phyloP scores from a whole-genome alignment of 2,797 vertebrate genomes.

The Cryptoprocta ferox region DNA sequence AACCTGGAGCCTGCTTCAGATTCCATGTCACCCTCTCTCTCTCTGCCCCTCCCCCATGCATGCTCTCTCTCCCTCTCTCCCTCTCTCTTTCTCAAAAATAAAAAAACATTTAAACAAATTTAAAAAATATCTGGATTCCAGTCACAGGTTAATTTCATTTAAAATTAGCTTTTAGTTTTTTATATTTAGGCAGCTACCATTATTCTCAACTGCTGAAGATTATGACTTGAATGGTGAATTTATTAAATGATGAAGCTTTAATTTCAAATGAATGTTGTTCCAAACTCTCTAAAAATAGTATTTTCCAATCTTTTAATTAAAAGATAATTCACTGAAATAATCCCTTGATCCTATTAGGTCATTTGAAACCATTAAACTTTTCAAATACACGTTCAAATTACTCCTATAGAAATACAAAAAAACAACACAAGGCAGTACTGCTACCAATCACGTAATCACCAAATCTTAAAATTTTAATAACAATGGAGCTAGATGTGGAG shows the following conservation, averaged over 20 bases:
- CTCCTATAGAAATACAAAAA: slow-evolving; percentile 16
- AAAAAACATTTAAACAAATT: too few relatives aligned
- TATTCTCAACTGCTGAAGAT: slow-evolving; percentile 29
- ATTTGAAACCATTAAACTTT: slow-evolving; percentile 47
- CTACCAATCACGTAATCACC: neutral
- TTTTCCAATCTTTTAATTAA: slow-evolving; percentile 47
- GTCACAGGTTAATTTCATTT: slow-evolving; percentile 43
- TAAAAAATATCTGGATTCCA: neutral
- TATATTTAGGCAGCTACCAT: slow-evolving; percentile 38
- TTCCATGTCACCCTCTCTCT: too few relatives aligned
- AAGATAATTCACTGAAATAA: slow-evolving; percentile 48
- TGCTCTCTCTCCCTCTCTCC: too few relatives aligned
- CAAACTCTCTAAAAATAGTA: slow-evolving; percentile 51
- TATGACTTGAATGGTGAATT: slow-evolving; percentile 42
- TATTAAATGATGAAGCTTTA: slow-evolving; percentile 51
- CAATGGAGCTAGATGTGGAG: neutral
- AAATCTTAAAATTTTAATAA: slow-evolving; percentile 42
- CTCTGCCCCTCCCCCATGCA: too few relatives aligned
- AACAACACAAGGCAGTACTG: neutral
- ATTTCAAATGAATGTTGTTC: slow-evolving; percentile 33
- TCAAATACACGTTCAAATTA: slow-evolving; percentile 22
- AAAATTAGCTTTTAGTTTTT: slow-evolving; percentile 49
- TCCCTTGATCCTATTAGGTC: slow-evolving; percentile 28
- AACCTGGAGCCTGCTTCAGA: too few relatives aligned
- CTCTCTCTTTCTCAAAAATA: too few relatives aligned